Base-by-base conservation (phyloP, 2,888 invertebrate species). In the Orchesella flavescens region DNA sequence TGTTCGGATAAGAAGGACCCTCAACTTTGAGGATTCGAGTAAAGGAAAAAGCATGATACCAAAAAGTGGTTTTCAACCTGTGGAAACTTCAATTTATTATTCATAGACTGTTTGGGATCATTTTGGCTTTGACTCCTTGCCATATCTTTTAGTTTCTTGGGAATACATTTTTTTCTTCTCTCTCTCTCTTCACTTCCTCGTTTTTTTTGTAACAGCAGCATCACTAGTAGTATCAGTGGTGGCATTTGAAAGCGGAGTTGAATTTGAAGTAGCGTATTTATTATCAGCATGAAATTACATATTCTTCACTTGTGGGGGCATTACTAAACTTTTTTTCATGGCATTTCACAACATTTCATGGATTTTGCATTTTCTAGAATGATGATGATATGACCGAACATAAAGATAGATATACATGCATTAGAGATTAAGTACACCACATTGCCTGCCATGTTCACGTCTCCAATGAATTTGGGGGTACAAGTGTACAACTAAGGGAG, bases 1-100 rank as follows among this genome's bases (percentile, higher is more conserved):
- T 73, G 75, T 71, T 82, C 19, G 81, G 81, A 82, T 82, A 75
- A 82, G 81, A 73, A 74, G 75, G 81, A 55, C 63, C 75, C 75
- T 82, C 69, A 63, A 63, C 63, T 75, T 21, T 49, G 46, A 44
- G 68, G 59, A 59, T 76, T 66, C 57, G 66, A 53, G 34, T 7
- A 12, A 3, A 49, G 49, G 12, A 49, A n/a, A 49, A 49, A 49
- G 68, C 57, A 57, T 34, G 55, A 57, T 65, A 74, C 68, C 71
- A 69, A 77, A 75, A 66, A 72, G 73, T 68, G 77, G 83, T 73
- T 83, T 66, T 73, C 77, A 83, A 83, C 83, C 83, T 83, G 83
- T 83, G 77, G 83, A 83, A 83, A 78, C 76, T 76, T 68, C 83
- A 83, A 83, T 83, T 83, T 83, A 83, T 83, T 83, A 83, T 83